These are phyloP conservation scores for Anableps anableps DNA, from an alignment of 2,797 vertebrate genomes.

Conservation along the genomic window DNA sequence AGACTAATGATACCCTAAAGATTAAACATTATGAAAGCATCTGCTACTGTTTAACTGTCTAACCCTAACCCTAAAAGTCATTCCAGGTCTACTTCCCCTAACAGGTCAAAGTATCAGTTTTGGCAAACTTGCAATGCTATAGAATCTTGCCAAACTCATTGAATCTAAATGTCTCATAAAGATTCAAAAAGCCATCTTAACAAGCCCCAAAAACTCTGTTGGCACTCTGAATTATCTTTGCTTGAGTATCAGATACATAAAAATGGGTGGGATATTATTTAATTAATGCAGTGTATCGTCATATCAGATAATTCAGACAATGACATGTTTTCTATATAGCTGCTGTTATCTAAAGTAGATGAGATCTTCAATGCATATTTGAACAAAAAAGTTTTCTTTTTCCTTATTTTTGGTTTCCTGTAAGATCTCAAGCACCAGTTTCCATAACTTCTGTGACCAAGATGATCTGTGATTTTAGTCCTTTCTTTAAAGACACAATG, in stretches of 20 bases:
- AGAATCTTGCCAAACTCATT: neutral
- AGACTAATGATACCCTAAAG: neutral
- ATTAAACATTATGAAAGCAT: neutral
- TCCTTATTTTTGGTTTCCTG: neutral
- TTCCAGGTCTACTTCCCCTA: neutral
- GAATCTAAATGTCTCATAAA: neutral
- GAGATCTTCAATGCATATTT: neutral
- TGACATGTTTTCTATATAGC: neutral
- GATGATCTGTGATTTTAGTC: slow-evolving; percentile 6
- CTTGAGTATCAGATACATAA: neutral
- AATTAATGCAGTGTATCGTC: neutral
- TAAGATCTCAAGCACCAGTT: neutral
- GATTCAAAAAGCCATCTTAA: neutral
- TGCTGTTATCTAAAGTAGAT: neutral
- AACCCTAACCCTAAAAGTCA: neutral
- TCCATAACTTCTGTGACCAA: slow-evolving; percentile 6
- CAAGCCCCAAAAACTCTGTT: neutral
- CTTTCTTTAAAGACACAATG: slow-evolving; percentile 11
- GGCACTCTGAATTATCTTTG: neutral
- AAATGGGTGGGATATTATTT: no score
- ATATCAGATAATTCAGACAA: neutral
- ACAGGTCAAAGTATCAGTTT: neutral
- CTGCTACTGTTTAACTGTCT: neutral
- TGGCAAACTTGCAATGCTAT: neutral
- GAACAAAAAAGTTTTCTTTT: neutral